Conservation (phyloP, 2,797 vertebrate species). For the Tinamus major region DNA sequence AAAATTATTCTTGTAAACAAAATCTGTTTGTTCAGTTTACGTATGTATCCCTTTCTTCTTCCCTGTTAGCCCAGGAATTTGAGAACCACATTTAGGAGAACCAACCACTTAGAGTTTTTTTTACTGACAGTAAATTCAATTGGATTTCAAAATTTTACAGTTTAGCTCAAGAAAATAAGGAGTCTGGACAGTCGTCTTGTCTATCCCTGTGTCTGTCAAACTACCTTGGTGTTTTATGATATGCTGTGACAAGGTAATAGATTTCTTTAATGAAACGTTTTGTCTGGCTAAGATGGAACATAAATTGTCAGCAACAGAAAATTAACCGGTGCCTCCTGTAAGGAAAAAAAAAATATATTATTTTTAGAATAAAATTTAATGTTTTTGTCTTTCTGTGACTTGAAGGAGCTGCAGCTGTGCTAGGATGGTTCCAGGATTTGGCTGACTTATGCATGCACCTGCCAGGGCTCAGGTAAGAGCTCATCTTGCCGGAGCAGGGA, state of each 20-base stretch:
- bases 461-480: conserved; percentile 17
- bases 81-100: background rate
- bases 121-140: background rate
- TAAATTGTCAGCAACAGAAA: background rate
- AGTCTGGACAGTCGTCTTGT: background rate
- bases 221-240: background rate
- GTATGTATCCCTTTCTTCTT: background rate
- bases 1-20: background rate
- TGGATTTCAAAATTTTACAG: background rate
- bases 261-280: background rate
- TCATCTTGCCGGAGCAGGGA: conserved; percentile 36
- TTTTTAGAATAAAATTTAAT: rapidly evolving
- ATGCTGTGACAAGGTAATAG: background rate
- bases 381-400: background rate
- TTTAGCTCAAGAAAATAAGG: background rate
- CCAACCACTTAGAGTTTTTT: background rate
- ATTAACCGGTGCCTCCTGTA: rapidly evolving
- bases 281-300: rapidly evolving
- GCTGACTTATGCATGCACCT: background rate
- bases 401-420: conserved; percentile 15
- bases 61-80: background rate
- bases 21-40: background rate
- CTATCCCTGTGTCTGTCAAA: background rate
- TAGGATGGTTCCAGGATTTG: background rate
- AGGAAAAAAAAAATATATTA: rapidly evolving